Evolutionary conservation across 1,140 invertebrate genomes (phyloP), one percentile per base, ranked within the genome.

Genomic region (Phortica variegata): DNA sequence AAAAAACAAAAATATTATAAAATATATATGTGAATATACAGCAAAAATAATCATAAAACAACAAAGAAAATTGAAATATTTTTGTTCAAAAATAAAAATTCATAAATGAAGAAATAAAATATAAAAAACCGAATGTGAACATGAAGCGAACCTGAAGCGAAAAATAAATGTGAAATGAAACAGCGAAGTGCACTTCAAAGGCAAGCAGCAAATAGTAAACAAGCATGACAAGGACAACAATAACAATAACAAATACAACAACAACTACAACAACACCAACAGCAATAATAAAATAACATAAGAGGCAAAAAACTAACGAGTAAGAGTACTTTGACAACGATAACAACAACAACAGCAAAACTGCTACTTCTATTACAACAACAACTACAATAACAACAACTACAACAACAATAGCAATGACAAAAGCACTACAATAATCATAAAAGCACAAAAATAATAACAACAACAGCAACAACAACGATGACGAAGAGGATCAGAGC

Each of bases 81-180:
- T n/a, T n/a, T n/a, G n/a, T n/a, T n/a, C n/a, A n/a, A n/a, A n/a
- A n/a, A n/a, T n/a, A n/a, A n/a, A n/a, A n/a, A n/a, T n/a, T n/a
- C n/a, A n/a, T n/a, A n/a, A n/a, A n/a, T n/a, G n/a, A n/a, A n/a
- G n/a, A n/a, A n/a, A n/a, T n/a, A n/a, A n/a, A n/a, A n/a, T n/a
- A n/a, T n/a, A n/a, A n/a, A n/a, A n/a, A n/a, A n/a, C n/a, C n/a
- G n/a, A n/a, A n/a, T n/a, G n/a, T n/a, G n/a, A n/a, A n/a, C n/a
- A n/a, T n/a, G n/a, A n/a, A n/a, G n/a, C n/a, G n/a, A n/a, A n/a
- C n/a, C n/a, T n/a, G n/a, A n/a, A n/a, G n/a, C n/a, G n/a, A n/a
- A n/a, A n/a, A n/a, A n/a, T n/a, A n/a, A n/a, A n/a, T n/a, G 63
- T 58, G 63, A 60, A 68, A 68, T 68, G 63, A 68, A 68, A 68